Conservation (phyloP, 2,888 invertebrate species). For the Pyrrhia umbra region DNA sequence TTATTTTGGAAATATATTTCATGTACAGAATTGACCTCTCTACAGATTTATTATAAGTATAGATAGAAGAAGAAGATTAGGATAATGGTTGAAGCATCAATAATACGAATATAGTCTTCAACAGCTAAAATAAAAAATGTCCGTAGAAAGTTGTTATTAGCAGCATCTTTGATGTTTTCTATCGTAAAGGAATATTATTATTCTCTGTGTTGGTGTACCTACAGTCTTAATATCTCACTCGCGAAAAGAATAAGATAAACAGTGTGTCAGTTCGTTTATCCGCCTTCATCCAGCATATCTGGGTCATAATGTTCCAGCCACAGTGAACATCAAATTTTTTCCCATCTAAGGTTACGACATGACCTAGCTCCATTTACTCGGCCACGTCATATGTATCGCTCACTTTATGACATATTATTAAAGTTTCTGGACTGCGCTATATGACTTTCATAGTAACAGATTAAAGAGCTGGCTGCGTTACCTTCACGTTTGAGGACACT, state of each 20-base stretch:
- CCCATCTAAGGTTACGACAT: constrained; percentile 72
- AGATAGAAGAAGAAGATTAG: no score
- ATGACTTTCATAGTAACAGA: constrained; percentile 34
- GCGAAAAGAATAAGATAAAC: constrained; percentile 40
- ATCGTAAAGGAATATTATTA: no score
- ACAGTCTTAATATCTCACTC: constrained; percentile 13
- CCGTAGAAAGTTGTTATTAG: constrained; percentile 5
- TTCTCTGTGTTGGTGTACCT: neutral
- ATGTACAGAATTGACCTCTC: no score
- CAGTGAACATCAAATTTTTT: constrained; percentile 63
- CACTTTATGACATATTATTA: constrained; percentile 45
- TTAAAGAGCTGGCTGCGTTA: constrained; percentile 20
- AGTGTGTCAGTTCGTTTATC: constrained; percentile 53
- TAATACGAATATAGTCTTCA: no score
- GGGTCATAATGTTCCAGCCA: constrained; percentile 65
- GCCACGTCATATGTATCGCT: constrained; percentile 42
- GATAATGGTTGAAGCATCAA: no score
- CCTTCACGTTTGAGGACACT: constrained; percentile 39
- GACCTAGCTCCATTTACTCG: constrained; percentile 79
- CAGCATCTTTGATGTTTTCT: no score
- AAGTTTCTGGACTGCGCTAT: constrained; percentile 33
- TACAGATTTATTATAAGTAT: no score
- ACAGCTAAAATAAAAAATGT: no score
- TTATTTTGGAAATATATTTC: no score
- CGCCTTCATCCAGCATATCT: constrained; percentile 52